A percentile compares a stretch with the other conserved stretches of the same genome.
phyloP scores from a whole-genome alignment of 2,888 invertebrate species.

The Oxyteleia sp. region DNA sequence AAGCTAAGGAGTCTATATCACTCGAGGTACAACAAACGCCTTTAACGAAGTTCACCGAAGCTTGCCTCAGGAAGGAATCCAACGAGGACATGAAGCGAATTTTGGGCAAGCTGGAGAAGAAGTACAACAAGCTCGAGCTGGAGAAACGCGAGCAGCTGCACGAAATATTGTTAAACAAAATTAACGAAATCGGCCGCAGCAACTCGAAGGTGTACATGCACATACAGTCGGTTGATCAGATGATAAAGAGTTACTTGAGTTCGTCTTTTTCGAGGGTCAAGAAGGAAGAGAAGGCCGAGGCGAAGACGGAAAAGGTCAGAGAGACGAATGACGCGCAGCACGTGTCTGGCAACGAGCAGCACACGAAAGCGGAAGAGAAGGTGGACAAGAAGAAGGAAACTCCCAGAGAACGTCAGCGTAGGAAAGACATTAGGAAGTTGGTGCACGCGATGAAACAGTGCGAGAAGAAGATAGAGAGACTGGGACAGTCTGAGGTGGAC shows the following conservation, averaged over 20 bases:
- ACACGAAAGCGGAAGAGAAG: no score
- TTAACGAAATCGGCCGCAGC: slow-evolving; percentile 48
- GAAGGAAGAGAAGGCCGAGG: no score
- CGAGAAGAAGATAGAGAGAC: slow-evolving; percentile 90
- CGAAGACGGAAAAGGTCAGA: no score
- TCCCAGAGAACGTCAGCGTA: slow-evolving; percentile 15
- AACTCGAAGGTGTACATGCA: slow-evolving; percentile 72
- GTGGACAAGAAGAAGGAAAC: neutral
- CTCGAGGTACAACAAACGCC: slow-evolving; percentile 73
- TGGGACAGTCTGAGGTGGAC: slow-evolving; percentile 92
- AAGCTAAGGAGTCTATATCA: no score
- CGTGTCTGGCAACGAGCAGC: no score
- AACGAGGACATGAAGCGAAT: slow-evolving; percentile 22
- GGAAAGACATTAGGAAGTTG: slow-evolving; percentile 79
- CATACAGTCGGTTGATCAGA: slow-evolving; percentile 78
- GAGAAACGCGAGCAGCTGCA: slow-evolving; percentile 1
- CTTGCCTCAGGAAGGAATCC: slow-evolving; percentile 79
- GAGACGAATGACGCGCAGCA: no score
- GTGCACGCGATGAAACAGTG: slow-evolving; percentile 90
- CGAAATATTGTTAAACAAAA: slow-evolving; percentile 56
- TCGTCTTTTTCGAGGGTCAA: neutral
- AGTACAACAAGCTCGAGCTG: slow-evolving; percentile 78
- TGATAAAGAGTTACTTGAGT: slow-evolving; percentile 73
- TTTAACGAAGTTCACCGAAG: slow-evolving; percentile 81
- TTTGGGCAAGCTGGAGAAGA: slow-evolving; percentile 78